A percentile compares a stretch with the other conserved stretches of the same genome.
These are phyloP conservation scores for Chrysemys picta DNA, from an alignment of 2,113 vertebrate genomes.

Conservation along the genomic window DNA sequence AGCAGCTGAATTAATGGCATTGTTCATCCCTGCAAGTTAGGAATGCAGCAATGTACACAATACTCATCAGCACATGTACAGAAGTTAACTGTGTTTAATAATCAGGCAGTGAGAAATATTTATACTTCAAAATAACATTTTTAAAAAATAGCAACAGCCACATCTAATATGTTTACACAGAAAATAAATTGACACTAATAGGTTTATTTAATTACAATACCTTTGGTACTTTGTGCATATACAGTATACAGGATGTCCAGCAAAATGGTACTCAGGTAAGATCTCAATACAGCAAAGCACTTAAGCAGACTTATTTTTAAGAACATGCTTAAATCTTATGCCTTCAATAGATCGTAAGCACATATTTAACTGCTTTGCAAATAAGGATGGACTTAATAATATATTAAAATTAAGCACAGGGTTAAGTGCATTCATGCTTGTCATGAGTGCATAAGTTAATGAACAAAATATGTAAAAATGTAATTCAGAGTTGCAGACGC, in stretches of 20 bases:
- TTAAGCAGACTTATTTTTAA: neutral
- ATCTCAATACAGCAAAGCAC: neutral
- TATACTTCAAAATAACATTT: neutral
- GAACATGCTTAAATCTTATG: neutral
- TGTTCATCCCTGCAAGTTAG: neutral
- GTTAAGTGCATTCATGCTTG: neutral
- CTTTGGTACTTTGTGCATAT: fast-evolving
- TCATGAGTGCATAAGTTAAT: neutral
- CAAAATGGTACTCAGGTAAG: neutral
- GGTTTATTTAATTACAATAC: neutral
- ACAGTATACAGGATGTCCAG: neutral
- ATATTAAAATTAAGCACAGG: neutral
- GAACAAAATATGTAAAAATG: neutral
- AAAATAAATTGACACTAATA: neutral
- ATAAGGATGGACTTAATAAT: neutral
- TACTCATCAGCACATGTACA: fast-evolving
- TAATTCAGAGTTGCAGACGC: neutral
- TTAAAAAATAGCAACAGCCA: neutral
- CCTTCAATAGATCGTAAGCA: neutral
- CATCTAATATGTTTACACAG: neutral
- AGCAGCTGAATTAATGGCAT: fast-evolving
- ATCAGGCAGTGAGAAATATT: neutral
- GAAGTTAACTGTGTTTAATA: neutral
- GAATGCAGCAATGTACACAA: neutral
- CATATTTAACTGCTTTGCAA: neutral